phyloP scores from a whole-genome alignment of 2,888 invertebrate genomes.

The Scaptomyza cyrtandrae region DNA sequence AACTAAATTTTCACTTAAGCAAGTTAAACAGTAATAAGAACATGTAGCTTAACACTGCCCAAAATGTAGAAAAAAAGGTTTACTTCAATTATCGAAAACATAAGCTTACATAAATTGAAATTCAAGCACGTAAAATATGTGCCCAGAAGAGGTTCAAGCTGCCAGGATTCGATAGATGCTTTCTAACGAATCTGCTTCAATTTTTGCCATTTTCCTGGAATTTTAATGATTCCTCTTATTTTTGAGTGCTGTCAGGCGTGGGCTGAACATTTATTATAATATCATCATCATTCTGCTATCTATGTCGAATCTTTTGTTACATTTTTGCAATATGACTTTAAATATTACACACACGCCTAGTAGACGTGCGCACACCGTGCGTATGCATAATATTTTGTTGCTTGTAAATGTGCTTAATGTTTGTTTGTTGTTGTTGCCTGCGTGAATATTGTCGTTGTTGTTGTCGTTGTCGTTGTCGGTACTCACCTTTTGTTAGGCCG shows the following conservation, averaged over 20 bases:
- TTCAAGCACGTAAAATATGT: background rate
- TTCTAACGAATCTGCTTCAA: background rate
- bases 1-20: background rate
- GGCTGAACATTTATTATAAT: constrained; percentile 15
- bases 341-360: constrained; percentile 48
- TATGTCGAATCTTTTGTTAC: constrained; percentile 2
- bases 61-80: background rate
- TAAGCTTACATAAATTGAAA: background rate
- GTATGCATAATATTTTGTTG: constrained; percentile 47
- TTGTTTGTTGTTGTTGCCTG: background rate
- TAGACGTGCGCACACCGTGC: constrained; percentile 31
- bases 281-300: constrained; percentile 2
- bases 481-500: constrained; percentile 74
- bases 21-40: too few species aligned
- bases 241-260: background rate
- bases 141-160: background rate
- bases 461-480: constrained; percentile 1
- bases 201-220: background rate
- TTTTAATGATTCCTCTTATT: background rate
- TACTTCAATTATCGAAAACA: background rate
- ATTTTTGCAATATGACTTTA: constrained; percentile 20
- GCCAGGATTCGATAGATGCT: background rate
- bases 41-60: too few species aligned
- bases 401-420: constrained; percentile 17
- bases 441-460: background rate